Evolutionary conservation across 2,113 vertebrate genomes (phyloP), one percentile per base, ranked within the genome.

Genomic region (Perca fluviatilis): DNA sequence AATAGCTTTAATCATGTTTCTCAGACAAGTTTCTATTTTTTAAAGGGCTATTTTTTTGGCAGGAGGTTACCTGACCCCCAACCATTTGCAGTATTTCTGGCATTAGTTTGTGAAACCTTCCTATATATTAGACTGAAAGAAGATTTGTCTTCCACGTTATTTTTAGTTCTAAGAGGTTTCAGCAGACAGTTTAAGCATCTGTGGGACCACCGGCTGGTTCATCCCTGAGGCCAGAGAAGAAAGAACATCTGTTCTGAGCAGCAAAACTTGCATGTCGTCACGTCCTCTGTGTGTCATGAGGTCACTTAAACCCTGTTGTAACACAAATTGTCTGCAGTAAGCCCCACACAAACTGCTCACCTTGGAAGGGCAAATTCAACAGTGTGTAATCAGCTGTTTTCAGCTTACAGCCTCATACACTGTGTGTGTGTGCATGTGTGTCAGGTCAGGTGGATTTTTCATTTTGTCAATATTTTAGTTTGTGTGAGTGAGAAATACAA

Each of bases 171-270:
- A 60, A 18, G 71, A 69, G 13, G 21, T n/a, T 71, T 50, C 15
- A 51, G 40, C n/a, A 33, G 12, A 30, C 13, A 53, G 19, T 53
- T 43, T 15, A 43, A 47, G 49, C 21, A 19, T 76, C 21, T 69
- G 75, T 75, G 77, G 49, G 80, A 81, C 77, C 62, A 47, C 3
- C 0, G 53, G 11, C 53, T 74, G 61, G 47, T 77, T 80, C 54
- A 70, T 86, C 84, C 90, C 77, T 2, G 78, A 74, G 89, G 89
- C 77, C 64, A 84, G 66, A 84, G 86, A 88, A 36, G 60, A 80
- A 47, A 73, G 63, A 93, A 93, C 93, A 94, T 95, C 91, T 95
- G 94, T 87, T 95, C 84, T 68, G 46, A 73, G 80, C 70, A 43
- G 74, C 81, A 80, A 89, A 25, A 88, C 76, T 68, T 80, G 88